Evolutionary conservation across 2,113 vertebrate genomes (phyloP).

Genomic region (Oreochromis niloticus): DNA sequence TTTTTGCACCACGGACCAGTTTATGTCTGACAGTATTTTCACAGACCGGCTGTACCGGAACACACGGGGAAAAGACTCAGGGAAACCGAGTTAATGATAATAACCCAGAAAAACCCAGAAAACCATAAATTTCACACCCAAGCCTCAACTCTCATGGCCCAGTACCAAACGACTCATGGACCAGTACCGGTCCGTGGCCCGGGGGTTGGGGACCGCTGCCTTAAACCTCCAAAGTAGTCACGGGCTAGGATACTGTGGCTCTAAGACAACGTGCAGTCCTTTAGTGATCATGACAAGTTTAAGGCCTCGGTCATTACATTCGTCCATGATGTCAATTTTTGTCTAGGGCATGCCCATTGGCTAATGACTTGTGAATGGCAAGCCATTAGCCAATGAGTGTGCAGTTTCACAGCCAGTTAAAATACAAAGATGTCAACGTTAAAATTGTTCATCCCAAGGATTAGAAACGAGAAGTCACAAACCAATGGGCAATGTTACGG

Average conservation of each 20-base stretch:
- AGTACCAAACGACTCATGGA: too few relatives aligned
- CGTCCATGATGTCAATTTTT: accelerated
- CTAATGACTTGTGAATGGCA: background rate
- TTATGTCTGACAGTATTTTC: too few relatives aligned
- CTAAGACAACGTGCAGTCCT: background rate
- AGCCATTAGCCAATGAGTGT: background rate
- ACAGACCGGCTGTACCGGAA: too few relatives aligned
- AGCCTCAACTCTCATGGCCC: background rate
- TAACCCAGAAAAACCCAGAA: accelerated
- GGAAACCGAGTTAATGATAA: too few relatives aligned
- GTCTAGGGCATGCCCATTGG: background rate
- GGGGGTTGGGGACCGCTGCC: background rate
- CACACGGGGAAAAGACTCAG: too few relatives aligned
- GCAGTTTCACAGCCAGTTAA: accelerated
- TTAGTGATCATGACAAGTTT: accelerated
- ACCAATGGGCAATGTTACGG: background rate
- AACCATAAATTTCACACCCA: background rate
- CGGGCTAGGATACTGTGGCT: accelerated
- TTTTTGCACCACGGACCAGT: too few relatives aligned
- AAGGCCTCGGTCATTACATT: accelerated
- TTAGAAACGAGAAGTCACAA: background rate
- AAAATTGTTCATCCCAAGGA: accelerated
- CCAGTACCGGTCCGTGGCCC: background rate
- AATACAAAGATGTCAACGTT: accelerated
- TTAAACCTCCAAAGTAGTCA: background rate